phyloP scores from a whole-genome alignment of 2,888 invertebrate species.

The Scaptomyza caliginosa region DNA sequence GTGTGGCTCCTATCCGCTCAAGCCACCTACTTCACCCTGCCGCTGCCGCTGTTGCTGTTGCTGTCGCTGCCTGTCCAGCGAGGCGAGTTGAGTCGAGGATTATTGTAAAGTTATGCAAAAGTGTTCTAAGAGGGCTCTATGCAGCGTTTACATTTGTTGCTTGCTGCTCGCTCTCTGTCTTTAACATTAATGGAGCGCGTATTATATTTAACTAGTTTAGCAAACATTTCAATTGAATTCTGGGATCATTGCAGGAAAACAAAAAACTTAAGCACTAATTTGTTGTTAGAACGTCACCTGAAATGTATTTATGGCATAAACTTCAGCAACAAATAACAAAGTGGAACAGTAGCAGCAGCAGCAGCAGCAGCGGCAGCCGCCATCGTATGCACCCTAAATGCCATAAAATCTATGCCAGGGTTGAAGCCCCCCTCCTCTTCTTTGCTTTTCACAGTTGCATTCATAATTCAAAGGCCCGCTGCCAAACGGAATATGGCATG shows the following conservation, averaged over 20 bases:
- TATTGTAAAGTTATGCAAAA: constrained; percentile 61
- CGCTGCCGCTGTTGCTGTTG: background rate
- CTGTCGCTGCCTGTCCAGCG: constrained; percentile 39
- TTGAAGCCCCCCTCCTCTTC: constrained; percentile 6
- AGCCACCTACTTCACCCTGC: constrained; percentile 1
- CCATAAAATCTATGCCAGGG: constrained; percentile 64
- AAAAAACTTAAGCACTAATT: constrained; percentile 49
- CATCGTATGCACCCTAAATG: background rate
- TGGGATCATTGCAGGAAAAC: background rate
- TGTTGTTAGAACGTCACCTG: constrained; percentile 51
- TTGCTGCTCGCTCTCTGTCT: constrained; percentile 11
- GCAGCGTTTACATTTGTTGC: constrained; percentile 5
- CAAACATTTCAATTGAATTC: constrained; percentile 29
- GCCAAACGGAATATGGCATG: constrained; percentile 4
- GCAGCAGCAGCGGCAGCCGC: background rate
- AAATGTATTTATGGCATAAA: constrained; percentile 51
- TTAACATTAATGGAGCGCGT: constrained; percentile 19
- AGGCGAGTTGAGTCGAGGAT: constrained; percentile 44
- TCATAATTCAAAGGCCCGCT: constrained; percentile 64
- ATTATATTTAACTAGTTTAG: background rate
- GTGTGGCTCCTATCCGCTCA: constrained; percentile 17
- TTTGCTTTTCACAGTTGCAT: constrained; percentile 41
- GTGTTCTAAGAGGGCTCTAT: constrained; percentile 43
- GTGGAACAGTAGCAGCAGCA: constrained; percentile 9
- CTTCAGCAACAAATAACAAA: constrained; percentile 54